Evolutionary conservation across 1,140 invertebrate species (phyloP).

Genomic region (Nasonia longicornis): DNA sequence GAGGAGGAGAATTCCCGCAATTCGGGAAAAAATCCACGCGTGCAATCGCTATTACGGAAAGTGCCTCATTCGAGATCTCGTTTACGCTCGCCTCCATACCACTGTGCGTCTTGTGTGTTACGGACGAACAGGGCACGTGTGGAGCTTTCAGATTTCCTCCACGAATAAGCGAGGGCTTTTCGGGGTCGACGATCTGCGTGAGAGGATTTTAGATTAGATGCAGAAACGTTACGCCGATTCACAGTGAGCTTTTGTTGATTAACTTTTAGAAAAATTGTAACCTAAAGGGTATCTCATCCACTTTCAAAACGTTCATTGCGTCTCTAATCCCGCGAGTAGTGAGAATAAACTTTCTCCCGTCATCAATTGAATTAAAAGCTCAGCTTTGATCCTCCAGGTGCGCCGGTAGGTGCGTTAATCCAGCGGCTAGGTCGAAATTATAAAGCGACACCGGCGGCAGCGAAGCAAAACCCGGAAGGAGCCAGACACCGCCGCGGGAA

Average conservation of each 20-base stretch:
- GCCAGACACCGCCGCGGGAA: not conserved
- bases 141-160: not conserved
- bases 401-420: not conserved
- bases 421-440: not conserved
- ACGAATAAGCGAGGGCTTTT: not conserved
- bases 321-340: not conserved
- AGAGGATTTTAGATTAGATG: no score
- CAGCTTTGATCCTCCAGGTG: not conserved
- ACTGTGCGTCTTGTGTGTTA: no score
- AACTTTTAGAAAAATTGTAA: no score
- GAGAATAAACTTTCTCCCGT: not conserved
- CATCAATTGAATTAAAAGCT: not conserved
- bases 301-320: no score
- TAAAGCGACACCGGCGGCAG: conserved; percentile 8
- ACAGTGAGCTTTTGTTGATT: no score
- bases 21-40: conserved; percentile 8
- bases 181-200: no score
- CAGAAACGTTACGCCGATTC: no score
- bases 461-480: conserved; percentile 1
- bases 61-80: not conserved
- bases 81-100: not conserved
- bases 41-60: not conserved
- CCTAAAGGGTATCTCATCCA: no score
- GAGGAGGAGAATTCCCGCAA: not conserved
- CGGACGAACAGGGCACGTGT: no score